Evolutionary conservation across 1,140 invertebrate genomes (phyloP).

Genomic region (Sitophilus oryzae): DNA sequence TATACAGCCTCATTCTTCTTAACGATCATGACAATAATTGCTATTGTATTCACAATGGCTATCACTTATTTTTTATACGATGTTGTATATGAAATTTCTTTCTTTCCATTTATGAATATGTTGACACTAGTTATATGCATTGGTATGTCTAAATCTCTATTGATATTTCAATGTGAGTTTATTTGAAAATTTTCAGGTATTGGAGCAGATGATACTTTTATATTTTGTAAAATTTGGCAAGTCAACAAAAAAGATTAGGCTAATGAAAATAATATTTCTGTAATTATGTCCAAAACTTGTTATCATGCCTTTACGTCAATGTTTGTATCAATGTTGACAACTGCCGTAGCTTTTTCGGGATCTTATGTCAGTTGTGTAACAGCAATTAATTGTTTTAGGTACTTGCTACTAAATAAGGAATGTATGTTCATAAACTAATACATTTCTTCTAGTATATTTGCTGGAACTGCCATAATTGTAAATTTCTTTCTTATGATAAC

Average conservation of each 20-base stretch:
- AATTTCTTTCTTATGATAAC: conserved; percentile 87
- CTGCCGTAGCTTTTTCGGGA: conserved; percentile 86
- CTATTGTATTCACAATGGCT: conserved; percentile 78
- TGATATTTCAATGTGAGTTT: conserved; percentile 4
- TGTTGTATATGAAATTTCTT: conserved; percentile 75
- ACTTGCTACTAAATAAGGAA: conserved; percentile 5
- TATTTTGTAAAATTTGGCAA: conserved; percentile 87
- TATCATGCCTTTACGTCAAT: conserved; percentile 81
- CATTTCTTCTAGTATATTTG: conserved; percentile 70
- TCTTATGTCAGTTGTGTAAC: conserved; percentile 88
- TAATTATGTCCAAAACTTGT: conserved; percentile 72
- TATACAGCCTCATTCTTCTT: conserved; percentile 86
- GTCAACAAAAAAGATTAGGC: conserved; percentile 60
- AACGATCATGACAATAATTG: conserved; percentile 75
- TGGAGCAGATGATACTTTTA: conserved; percentile 93
- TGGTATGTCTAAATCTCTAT: conserved; percentile 47
- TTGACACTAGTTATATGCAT: conserved; percentile 84
- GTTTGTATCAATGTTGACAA: conserved; percentile 89
- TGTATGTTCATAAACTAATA: not conserved
- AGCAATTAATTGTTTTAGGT: conserved; percentile 90
- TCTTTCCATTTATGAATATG: conserved; percentile 98
- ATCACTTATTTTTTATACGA: conserved; percentile 92
- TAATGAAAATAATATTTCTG: conserved; percentile 50
- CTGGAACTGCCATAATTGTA: conserved; percentile 80
- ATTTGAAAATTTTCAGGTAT: conserved; percentile 55